Percentiles rank a stretch among this genome's conserved stretches.
These are phyloP conservation scores for Deroptyus accipitrinus DNA, from an alignment of 2,113 vertebrate species.

Conservation along the genomic window DNA sequence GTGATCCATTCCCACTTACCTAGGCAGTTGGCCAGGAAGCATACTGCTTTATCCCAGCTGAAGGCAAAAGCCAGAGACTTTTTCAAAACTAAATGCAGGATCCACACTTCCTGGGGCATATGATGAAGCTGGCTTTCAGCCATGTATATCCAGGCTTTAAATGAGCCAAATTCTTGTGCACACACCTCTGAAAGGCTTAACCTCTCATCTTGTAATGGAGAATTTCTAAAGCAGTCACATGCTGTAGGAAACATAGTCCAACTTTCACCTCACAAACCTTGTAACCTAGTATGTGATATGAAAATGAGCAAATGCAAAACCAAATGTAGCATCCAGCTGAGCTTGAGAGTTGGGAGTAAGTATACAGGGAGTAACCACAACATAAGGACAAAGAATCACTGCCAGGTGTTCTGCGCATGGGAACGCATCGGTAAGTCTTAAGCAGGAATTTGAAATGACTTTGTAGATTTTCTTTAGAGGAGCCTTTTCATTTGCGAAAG, in stretches of 20 bases:
- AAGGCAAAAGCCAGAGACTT: neutral
- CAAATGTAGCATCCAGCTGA: neutral
- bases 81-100: neutral
- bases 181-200: neutral
- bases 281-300: neutral
- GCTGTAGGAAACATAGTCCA: neutral
- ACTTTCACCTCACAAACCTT: neutral
- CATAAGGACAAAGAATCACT: neutral
- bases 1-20: rapidly evolving
- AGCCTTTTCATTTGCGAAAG: neutral
- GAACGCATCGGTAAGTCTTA: neutral
- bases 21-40: neutral
- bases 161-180: neutral
- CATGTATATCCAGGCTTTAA: neutral
- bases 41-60: neutral
- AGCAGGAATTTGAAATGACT: neutral
- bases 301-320: neutral
- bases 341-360: neutral
- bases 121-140: neutral
- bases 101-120: neutral
- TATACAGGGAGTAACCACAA: neutral
- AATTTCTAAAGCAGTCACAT: neutral
- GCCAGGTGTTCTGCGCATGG: too few species aligned
- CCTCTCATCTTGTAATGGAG: neutral
- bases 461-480: neutral